These are phyloP conservation scores for Siphonodentalium dalli DNA, from an alignment of 2,888 invertebrate genomes.

Conservation along the genomic window DNA sequence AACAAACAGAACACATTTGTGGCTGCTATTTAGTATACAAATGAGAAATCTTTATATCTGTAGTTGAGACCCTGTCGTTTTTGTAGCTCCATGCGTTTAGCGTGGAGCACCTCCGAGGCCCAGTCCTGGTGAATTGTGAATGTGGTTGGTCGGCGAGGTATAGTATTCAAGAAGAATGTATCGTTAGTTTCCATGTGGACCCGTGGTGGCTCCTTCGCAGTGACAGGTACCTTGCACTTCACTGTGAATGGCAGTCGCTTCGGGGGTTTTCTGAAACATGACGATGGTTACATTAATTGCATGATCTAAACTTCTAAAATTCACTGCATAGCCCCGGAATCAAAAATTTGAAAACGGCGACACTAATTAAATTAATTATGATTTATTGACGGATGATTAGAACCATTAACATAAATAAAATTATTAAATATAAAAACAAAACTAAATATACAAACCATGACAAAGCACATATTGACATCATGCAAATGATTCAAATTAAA, in stretches of 20 bases:
- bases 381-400: neutral
- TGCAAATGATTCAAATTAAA: no score
- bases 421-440: neutral
- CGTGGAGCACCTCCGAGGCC: constrained; percentile 59
- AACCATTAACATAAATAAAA: neutral
- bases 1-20: no score
- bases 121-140: constrained; percentile 59
- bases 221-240: constrained; percentile 41
- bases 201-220: constrained; percentile 50
- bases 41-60: constrained; percentile 56
- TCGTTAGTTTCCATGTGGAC: constrained; percentile 58
- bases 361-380: no score
- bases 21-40: constrained; percentile 60
- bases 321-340: neutral
- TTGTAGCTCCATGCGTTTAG: constrained; percentile 59
- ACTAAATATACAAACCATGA: neutral
- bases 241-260: constrained; percentile 51
- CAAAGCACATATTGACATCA: no score
- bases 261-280: constrained; percentile 36
- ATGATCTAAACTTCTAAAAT: neutral
- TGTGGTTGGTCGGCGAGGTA: constrained; percentile 51
- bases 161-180: constrained; percentile 63
- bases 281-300: no score
- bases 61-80: constrained; percentile 54
- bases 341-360: neutral